phyloP scores from a whole-genome alignment of 1,140 invertebrate species.

The Pectinophora gossypiella region DNA sequence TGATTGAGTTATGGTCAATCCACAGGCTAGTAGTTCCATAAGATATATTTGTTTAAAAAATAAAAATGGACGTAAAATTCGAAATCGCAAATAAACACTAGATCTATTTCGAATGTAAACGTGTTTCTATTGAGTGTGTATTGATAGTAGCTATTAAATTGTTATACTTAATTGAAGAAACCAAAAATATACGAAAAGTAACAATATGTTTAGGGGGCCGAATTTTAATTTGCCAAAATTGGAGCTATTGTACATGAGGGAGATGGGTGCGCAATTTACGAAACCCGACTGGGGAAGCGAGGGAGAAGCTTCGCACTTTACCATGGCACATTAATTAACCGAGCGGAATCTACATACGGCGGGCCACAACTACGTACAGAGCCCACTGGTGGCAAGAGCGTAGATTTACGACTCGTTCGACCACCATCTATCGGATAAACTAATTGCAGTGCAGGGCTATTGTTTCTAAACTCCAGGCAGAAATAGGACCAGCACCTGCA shows the following conservation, averaged over 20 bases:
- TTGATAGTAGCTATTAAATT: too few species aligned
- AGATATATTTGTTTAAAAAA: too few species aligned
- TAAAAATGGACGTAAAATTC: too few species aligned
- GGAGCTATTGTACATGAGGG: slow-evolving; percentile 51
- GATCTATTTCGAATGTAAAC: too few species aligned
- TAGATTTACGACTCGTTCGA: slow-evolving; percentile 69
- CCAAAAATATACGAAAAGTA: too few species aligned
- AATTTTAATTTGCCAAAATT: slow-evolving; percentile 62
- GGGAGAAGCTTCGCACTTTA: slow-evolving; percentile 49
- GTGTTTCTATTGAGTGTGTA: too few species aligned
- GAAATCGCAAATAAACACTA: too few species aligned
- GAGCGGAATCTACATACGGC: slow-evolving; percentile 64
- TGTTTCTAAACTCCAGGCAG: slow-evolving; percentile 63
- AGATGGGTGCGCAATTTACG: slow-evolving; percentile 65
- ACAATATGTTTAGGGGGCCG: slow-evolving; percentile 35
- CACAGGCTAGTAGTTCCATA: too few species aligned
- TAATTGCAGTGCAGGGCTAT: slow-evolving; percentile 67
- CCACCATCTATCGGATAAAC: slow-evolving; percentile 69
- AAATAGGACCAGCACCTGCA: slow-evolving; percentile 23
- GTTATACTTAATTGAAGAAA: too few species aligned
- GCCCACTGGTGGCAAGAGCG: slow-evolving; percentile 56
- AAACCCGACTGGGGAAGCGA: slow-evolving; percentile 37
- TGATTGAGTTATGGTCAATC: too few species aligned
- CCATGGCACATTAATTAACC: slow-evolving; percentile 69
- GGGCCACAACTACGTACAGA: slow-evolving; percentile 45